Base-by-base conservation (phyloP, 2,113 vertebrate genomes). In the Python bivittatus region DNA sequence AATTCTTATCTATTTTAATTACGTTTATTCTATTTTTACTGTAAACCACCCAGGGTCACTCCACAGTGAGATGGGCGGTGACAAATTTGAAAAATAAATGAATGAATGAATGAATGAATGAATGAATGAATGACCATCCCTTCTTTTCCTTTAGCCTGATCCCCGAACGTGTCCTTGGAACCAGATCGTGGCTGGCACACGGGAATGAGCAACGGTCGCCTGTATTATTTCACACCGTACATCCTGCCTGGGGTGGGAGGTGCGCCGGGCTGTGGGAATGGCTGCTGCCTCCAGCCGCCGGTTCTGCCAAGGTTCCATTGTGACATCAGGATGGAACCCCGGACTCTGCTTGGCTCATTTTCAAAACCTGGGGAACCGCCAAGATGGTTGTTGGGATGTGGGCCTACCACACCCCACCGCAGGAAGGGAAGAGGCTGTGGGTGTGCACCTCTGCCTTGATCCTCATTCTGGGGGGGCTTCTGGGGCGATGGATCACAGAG, bases 401-500 rank as follows among this genome's bases (percentile, higher is more conserved):
- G 91, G 38, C 52, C 86, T 88, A 57, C 25, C 7, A 33, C 57
- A n/a, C 53, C 7, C 25, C 33, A 42, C 64, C n/a, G 23, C 64
- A 88, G n/a, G 86, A 58, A 57, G 53, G 91, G 27, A 92, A 83
- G 38, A 79, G 53, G 23, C n/a, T 38, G 33, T 61, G 83, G 83
- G 22, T 48, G 52, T 13, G 23, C 42, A 15, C 6, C 27, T 48
- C 86, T 0, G 11, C 54, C 64, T 52, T 83, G 25, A 9, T 88
- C 6, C 38, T 92, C 29, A 88, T 92, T 48, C 44, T 20, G 33
- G 64, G 54, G 20, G 86, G 27, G 3, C 61, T 92, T 83, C 52
- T n/a, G 38, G 91, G 91, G n/a, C 68, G 11, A 48, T 58, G 91
- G 91, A 44, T 58, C 64, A 44, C 53, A 11, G 91, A 88, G 6